Evolutionary conservation across 2,888 invertebrate species (phyloP).

Genomic region (Coenonympha arcania): DNA sequence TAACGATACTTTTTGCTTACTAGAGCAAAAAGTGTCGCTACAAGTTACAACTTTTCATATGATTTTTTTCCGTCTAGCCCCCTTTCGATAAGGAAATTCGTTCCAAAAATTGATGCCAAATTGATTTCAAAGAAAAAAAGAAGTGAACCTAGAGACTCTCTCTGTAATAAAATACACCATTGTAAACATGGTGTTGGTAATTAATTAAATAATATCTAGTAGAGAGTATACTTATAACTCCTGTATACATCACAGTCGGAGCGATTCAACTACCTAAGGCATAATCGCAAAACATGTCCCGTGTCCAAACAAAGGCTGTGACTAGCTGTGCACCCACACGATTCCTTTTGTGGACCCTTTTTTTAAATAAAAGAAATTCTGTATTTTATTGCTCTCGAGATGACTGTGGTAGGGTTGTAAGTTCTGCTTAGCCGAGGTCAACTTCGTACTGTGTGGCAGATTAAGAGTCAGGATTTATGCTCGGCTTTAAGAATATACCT

Average conservation of each 20-base stretch:
- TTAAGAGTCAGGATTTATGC: no score
- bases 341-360: conserved; percentile 7
- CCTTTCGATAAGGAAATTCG: no score
- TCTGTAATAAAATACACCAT: no score
- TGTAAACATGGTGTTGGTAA: not conserved
- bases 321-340: conserved; percentile 14
- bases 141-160: no score
- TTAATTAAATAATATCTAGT: no score
- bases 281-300: conserved; percentile 3
- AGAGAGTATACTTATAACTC: not conserved
- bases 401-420: conserved; percentile 7
- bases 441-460: not conserved
- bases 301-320: conserved; percentile 12
- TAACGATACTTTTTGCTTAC: no score
- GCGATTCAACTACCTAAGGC: not conserved
- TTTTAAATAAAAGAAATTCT: conserved; percentile 11
- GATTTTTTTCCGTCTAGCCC: no score
- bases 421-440: not conserved
- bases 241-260: not conserved
- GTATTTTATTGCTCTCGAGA: conserved; percentile 11
- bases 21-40: no score
- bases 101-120: no score
- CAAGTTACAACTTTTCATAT: no score
- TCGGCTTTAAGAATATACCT: no score
- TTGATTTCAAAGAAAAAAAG: no score